phyloP scores from a whole-genome alignment of 1,140 invertebrate genomes.

The Musca vetustissima region DNA sequence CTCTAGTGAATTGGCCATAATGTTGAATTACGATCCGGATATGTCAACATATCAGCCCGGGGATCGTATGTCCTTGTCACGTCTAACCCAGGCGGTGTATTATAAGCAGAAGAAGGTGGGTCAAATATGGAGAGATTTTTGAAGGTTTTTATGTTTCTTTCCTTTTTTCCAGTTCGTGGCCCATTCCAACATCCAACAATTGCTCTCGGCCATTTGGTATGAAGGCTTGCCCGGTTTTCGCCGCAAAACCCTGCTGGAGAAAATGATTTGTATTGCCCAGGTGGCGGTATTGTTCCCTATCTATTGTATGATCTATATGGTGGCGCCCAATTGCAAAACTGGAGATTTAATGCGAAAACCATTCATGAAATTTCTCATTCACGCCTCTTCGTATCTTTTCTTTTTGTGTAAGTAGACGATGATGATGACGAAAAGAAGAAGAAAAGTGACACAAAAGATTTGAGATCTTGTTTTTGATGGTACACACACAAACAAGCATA shows the following conservation, averaged over 20 bases:
- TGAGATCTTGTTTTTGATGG: background rate
- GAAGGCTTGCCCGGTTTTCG: slow-evolving; percentile 85
- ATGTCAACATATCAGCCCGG: slow-evolving; percentile 67
- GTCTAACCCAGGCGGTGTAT: slow-evolving; percentile 84
- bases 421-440: too few species aligned
- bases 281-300: slow-evolving; percentile 83
- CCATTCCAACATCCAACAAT: slow-evolving; percentile 90
- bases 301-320: slow-evolving; percentile 80
- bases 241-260: slow-evolving; percentile 70
- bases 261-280: slow-evolving; percentile 70
- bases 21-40: slow-evolving; percentile 82
- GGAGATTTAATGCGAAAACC: slow-evolving; percentile 83
- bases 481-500: too few species aligned
- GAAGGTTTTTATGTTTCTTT: slow-evolving; percentile 30
- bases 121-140: background rate
- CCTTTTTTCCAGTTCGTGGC: slow-evolving; percentile 75
- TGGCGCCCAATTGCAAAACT: slow-evolving; percentile 73
- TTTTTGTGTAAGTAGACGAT: slow-evolving; percentile 75
- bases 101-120: slow-evolving; percentile 90
- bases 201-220: slow-evolving; percentile 90
- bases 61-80: slow-evolving; percentile 75
- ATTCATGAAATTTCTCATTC: slow-evolving; percentile 93
- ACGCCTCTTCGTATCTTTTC: slow-evolving; percentile 89
- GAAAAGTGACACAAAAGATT: background rate
- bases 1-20: slow-evolving; percentile 87